Evolutionary conservation across 2,888 invertebrate species (phyloP).

Genomic region (Heliconius aoede): DNA sequence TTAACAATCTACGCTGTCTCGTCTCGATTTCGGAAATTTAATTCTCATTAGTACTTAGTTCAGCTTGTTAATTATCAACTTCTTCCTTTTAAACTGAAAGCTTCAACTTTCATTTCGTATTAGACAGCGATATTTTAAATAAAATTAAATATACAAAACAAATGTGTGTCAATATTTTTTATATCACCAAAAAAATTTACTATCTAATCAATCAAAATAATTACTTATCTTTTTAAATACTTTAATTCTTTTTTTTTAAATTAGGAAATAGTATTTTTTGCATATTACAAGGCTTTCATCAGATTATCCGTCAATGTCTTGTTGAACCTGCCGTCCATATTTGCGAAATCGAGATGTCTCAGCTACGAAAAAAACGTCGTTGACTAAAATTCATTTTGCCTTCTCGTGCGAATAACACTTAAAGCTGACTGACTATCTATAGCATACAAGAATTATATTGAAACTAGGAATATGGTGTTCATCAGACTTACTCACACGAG

Average conservation of each 20-base stretch:
- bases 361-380: constrained; percentile 70
- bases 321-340: neutral
- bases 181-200: neutral
- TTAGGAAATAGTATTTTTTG: too few species aligned
- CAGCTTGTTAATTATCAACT: neutral
- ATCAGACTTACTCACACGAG: constrained; percentile 55
- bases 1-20: constrained; percentile 80
- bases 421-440: constrained; percentile 64
- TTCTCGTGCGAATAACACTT: constrained; percentile 58
- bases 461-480: constrained; percentile 62
- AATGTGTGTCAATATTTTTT: neutral
- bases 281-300: neutral
- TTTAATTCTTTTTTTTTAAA: neutral
- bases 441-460: constrained; percentile 34
- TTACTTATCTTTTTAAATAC: neutral
- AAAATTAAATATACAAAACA: neutral
- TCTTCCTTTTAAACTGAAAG: neutral
- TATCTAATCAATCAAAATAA: too few species aligned
- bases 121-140: neutral
- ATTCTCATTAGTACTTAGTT: neutral
- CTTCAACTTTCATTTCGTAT: too few species aligned
- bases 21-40: constrained; percentile 67
- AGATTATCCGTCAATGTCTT: neutral
- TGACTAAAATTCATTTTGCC: constrained; percentile 62
- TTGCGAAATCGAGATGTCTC: constrained; percentile 69